Conservation (phyloP, 1,140 invertebrate genomes). For the Trichonephila inaurata region DNA sequence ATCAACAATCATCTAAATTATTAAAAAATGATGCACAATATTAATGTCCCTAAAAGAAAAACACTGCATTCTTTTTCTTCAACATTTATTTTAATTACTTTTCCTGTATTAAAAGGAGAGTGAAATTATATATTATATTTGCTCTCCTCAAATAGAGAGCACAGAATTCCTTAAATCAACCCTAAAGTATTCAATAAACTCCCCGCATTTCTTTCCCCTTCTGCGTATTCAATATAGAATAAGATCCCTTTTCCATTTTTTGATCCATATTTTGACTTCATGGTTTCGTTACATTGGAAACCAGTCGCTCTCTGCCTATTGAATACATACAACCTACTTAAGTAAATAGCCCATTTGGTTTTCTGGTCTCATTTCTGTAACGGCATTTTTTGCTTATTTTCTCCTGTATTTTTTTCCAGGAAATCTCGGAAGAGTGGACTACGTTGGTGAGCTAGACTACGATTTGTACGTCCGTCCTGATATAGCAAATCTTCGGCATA, state of each 20-base stretch:
- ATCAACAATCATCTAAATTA: no score
- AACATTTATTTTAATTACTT: neutral
- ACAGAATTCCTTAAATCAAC: neutral
- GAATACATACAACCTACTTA: constrained; percentile 77
- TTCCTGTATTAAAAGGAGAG: neutral
- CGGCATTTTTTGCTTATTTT: constrained; percentile 35
- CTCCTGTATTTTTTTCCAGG: constrained; percentile 83
- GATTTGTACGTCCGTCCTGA: constrained; percentile 98
- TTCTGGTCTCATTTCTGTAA: constrained; percentile 53
- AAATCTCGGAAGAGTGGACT: constrained; percentile 96
- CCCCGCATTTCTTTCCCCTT: constrained; percentile 30
- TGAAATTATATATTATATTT: neutral
- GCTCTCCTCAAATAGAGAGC: neutral
- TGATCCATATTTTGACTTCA: constrained; percentile 62
- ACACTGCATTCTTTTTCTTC: no score
- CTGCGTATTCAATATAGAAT: constrained; percentile 45
- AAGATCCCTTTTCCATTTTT: constrained; percentile 30
- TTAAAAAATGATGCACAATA: no score
- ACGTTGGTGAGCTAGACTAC: constrained; percentile 96
- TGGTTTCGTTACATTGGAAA: constrained; percentile 41
- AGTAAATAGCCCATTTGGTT: constrained; percentile 67
- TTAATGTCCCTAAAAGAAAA: no score
- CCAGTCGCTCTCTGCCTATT: constrained; percentile 32
- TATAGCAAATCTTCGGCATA: constrained; percentile 94
- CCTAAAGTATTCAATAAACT: constrained; percentile 46